Conservation (phyloP, 2,113 vertebrate genomes). For the Mus spicilegus region DNA sequence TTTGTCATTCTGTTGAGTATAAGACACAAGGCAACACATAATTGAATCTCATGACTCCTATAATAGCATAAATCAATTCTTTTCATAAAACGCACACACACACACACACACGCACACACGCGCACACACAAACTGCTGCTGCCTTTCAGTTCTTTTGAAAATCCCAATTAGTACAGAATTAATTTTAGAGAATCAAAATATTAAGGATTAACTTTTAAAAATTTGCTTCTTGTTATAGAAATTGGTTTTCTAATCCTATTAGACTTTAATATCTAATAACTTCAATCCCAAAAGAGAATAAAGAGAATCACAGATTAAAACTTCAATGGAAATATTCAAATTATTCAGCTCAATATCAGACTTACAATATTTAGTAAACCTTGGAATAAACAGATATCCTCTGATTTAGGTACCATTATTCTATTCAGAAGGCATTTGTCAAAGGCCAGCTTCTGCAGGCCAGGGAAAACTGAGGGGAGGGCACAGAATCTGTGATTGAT, state of each 20-base stretch:
- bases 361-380: background rate
- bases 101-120: background rate
- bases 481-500: no score
- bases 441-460: no score
- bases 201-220: background rate
- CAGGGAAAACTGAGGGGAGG: no score
- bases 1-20: no score
- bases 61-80: background rate
- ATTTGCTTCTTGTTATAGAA: background rate
- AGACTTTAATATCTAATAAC: background rate
- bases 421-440: background rate
- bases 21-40: no score
- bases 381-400: background rate
- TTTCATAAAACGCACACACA: background rate
- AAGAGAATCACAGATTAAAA: background rate
- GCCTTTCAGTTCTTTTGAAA: background rate
- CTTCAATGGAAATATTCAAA: background rate
- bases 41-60: background rate
- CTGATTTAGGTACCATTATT: background rate
- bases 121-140: background rate
- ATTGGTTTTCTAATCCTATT: background rate
- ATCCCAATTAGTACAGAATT: background rate
- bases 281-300: background rate
- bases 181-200: background rate
- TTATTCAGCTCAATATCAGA: background rate